Conservation (phyloP, 2,888 invertebrate genomes). For the Tupiocoris notatus region DNA sequence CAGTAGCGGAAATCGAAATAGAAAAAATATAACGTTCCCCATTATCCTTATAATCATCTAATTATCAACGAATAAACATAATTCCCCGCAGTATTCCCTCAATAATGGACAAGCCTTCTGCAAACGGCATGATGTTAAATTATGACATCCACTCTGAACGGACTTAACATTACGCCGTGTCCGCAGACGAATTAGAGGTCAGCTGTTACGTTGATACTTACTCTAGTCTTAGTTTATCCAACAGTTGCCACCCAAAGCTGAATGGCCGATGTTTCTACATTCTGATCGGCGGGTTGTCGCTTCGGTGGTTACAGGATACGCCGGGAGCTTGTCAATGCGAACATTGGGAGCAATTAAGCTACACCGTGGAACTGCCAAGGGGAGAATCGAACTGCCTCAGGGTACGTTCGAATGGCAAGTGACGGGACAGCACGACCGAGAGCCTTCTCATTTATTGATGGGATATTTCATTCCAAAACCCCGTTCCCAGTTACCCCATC, state of each 20-base stretch:
- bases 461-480: background rate
- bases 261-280: background rate
- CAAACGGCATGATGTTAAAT: too few species aligned
- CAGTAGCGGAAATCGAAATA: too few species aligned
- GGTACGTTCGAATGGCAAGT: background rate
- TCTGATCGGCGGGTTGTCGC: background rate
- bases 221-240: background rate
- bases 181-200: too few species aligned
- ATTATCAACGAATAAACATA: too few species aligned
- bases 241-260: background rate
- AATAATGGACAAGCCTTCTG: too few species aligned
- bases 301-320: background rate
- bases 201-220: too few species aligned
- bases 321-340: background rate
- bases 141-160: too few species aligned
- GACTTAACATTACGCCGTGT: too few species aligned
- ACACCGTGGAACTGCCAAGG: background rate
- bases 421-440: background rate
- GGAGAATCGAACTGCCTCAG: background rate
- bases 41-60: too few species aligned
- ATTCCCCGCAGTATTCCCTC: too few species aligned
- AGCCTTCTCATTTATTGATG: background rate
- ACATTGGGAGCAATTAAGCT: background rate
- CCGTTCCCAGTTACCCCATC: background rate
- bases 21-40: too few species aligned